phyloP scores from a whole-genome alignment of 2,888 invertebrate species.

The Metalampra italica region DNA sequence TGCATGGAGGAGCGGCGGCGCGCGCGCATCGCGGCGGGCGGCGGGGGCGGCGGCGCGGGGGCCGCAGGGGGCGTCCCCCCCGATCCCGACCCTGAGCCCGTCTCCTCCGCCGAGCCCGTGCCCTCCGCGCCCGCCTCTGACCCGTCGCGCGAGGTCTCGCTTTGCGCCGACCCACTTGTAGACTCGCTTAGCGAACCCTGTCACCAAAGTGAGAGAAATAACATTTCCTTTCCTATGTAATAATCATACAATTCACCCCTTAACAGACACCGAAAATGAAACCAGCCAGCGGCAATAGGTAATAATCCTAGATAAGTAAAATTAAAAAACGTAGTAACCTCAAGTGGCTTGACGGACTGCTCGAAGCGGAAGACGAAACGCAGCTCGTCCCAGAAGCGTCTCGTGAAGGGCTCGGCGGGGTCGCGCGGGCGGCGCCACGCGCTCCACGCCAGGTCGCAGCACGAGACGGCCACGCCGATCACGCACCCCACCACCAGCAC shows the following conservation, averaged over 20 bases:
- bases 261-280: too few relatives aligned
- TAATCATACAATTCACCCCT: too few relatives aligned
- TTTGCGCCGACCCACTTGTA: slow-evolving; percentile 18
- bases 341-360: slow-evolving; percentile 53
- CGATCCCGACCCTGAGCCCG: slow-evolving; percentile 16
- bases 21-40: slow-evolving; percentile 35
- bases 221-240: background rate
- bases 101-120: slow-evolving; percentile 10
- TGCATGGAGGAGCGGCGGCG: slow-evolving; percentile 62
- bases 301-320: too few relatives aligned
- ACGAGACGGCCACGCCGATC: slow-evolving; percentile 81
- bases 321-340: too few relatives aligned
- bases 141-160: slow-evolving; percentile 2
- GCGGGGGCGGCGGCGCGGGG: slow-evolving; percentile 64
- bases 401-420: slow-evolving; percentile 27
- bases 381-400: slow-evolving; percentile 50
- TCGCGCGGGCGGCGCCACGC: slow-evolving; percentile 35
- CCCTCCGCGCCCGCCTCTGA: slow-evolving; percentile 14
- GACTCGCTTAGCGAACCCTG: slow-evolving; percentile 39
- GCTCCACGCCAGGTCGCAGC: slow-evolving; percentile 77
- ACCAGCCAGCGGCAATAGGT: too few relatives aligned
- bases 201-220: background rate
- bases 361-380: slow-evolving; percentile 65
- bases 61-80: slow-evolving; percentile 17
- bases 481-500: slow-evolving; percentile 84